Base-by-base conservation (phyloP, 2,888 invertebrate genomes). In the Scaptomyza cyrtandrae region DNA sequence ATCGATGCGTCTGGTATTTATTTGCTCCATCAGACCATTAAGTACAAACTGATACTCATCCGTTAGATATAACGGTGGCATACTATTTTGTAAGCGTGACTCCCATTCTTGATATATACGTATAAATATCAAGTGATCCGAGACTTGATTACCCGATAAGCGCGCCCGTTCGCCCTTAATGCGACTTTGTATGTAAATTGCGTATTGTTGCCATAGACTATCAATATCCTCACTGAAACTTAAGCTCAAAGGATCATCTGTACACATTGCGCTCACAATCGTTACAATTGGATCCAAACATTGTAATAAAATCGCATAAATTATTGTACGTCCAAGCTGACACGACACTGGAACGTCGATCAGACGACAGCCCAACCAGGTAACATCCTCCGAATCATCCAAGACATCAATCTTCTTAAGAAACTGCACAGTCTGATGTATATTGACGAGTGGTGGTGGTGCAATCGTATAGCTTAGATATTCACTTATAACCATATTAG, bases 281-380 rank as follows among this genome's bases (percentile, higher is more conserved):
- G 98, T 98, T 64, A 99, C 92, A 16, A 99, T 94, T 0, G 99
- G 99, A 92, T 98, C 98, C 29, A 99, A 93, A 91, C 99, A 99
- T 91, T 97, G 97, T 79, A 99, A 94, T 0, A 98, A 95, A 52
- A 98, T 95, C 2, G 97, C 95, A 90, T 97, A 97, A 1, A 99
- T 93, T 69, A 99, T 93, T 95, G 97, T 96, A 92, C 98, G 98
- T 0, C 97, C 98, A 10, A 97, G 93, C 76, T 96, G 95, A 0
- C 98, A 98, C 77, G 98, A 97, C 2, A 98, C 94, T 0, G 98
- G 97, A 46, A 99, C 92, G 90, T 98, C 97, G 6, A 98, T 93
- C 46, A 99, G 92, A 85, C 98, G 97, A 68, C 95, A 95, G 0
- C 98, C 98, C 24, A 89, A 49, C 77, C 79, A 84, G 0, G 98